Conservation (phyloP, 64 coral and sea anemone genomes). For the Porites lutea region DNA sequence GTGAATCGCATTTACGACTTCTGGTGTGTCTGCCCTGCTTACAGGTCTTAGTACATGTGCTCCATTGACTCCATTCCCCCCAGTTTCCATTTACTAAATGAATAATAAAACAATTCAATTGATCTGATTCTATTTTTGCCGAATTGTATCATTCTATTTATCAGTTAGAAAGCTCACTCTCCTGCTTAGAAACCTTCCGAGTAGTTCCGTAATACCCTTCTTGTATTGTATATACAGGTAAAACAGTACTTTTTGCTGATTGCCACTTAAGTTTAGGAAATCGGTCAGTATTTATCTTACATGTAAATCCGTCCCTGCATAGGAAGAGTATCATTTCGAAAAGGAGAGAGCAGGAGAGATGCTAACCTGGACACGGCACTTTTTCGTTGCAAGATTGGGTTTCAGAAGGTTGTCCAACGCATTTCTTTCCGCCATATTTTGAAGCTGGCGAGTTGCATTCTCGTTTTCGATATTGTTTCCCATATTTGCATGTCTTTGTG, state of each 20-base stretch:
- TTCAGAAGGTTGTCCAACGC: neutral
- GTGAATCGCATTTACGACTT: slow-evolving; percentile 29
- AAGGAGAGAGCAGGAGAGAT: too few species aligned
- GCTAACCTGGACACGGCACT: neutral
- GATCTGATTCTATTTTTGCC: too few species aligned
- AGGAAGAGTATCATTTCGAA: too few species aligned
- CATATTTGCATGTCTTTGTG: slow-evolving; percentile 27
- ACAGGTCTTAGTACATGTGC: slow-evolving; percentile 41
- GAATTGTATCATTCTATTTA: too few species aligned
- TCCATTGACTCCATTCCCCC: slow-evolving; percentile 54
- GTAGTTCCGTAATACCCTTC: too few species aligned
- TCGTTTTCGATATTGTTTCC: slow-evolving; percentile 1
- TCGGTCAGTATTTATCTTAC: too few species aligned
- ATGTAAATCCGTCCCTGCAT: too few species aligned
- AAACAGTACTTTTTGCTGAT: too few species aligned
- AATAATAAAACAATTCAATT: neutral
- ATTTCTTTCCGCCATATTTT: slow-evolving; percentile 24
- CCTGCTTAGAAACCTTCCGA: too few species aligned
- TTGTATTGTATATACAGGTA: too few species aligned
- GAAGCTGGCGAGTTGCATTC: slow-evolving; percentile 29
- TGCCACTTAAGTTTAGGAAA: too few species aligned
- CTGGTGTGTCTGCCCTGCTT: slow-evolving; percentile 22
- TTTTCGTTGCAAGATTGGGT: neutral
- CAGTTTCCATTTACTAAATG: slow-evolving; percentile 43
- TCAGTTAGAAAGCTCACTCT: too few species aligned